Base-by-base conservation (phyloP, 1,140 invertebrate species). In the Cydia pomonella region DNA sequence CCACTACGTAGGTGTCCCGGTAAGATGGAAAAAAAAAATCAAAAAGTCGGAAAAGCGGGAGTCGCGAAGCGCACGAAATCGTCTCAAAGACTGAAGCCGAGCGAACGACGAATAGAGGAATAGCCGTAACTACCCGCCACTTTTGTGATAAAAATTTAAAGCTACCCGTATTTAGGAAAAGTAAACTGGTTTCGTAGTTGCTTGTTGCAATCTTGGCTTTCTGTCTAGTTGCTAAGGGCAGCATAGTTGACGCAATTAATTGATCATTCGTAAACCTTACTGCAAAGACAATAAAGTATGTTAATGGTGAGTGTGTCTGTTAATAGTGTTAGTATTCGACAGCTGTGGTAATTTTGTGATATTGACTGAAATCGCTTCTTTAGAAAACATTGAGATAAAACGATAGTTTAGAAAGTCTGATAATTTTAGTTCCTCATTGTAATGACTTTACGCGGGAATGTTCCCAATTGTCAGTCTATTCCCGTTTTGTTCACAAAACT, bases 41-140 rank as follows among this genome's bases (percentile, higher is more conserved):
- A 41, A 18, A 80, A 81, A 44, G 33, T 73, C 64, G 71, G 74
- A 75, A 79, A 77, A 80, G 81, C 80, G 82, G 71, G 74, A 66
- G 74, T 75, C 76, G 75, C 82, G 81, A 77, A 75, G 73, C 79
- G 80, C 74, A 82, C 80, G 78, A 76, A 77, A 62, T 79, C 84
- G 83, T 86, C 86, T 82, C 79, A 86, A 79, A 86, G 83, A 89
- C 87, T 89, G 83, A 69, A 27, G 66, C 59, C 27, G 72, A 71
- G 66, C 73, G 21, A 59, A 12, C 59, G 59, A 47, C 29, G 44
- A 38, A 10, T 16, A 33, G 38, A 59, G 5, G 6, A 16, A 47
- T 27, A n/a, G 16, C 12, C 16, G 1, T 0, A 72, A 72, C 41
- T 72, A 72, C 71, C 71, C 71, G 13, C 44, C 9, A 72, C 7